Evolutionary conservation across 2,113 vertebrate species (phyloP), one percentile per base, ranked within the genome.

Genomic region (Rhegmatorhina hoffmannsi): DNA sequence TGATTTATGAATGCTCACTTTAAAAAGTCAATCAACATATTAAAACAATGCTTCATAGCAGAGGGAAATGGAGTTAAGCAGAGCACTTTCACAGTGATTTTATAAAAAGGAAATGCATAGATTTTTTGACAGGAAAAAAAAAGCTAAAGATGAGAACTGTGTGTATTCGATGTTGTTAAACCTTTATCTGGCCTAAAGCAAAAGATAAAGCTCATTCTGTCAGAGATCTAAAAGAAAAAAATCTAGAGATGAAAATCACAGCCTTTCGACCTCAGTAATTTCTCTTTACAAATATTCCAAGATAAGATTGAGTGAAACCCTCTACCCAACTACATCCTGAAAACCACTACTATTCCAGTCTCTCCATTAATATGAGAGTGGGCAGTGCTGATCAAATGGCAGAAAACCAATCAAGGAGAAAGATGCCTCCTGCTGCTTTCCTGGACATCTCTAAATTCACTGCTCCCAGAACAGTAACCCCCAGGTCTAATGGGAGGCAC

Each of bases 21-120:
- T 29, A 84, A 85, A 84, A 93, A 94, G 86, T 89, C 88, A 93
- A 92, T 87, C 76, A 86, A 63, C 76, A 60, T 94, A 94, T 96
- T 94, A 94, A 96, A 95, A 63, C 93, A 82, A 94, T 96, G 89
- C 52, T 77, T 96, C 93, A 95, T 21, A 63, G 88, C n/a, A 58
- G 0, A 1, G 60, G 47, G 52, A 93, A 96, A 90, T 53, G 60
- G 79, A 94, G 76, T 89, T 92, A 93, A 87, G 53, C 80, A 75
- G 89, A 70, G 4, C 0, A 1, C 60, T 92, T 94, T 75, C 76
- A 81, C 60, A 25, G 49, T 29, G 72, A 80, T 78, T 80, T 94
- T 84, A 86, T 14, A 87, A 69, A 66, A 90, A 81, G n/a, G 68
- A 86, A 74, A 83, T 24, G 28, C 69, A 78, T 7, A 89, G 76